Conservation (phyloP, 2,888 invertebrate species). For the Tetanocera ferruginea region DNA sequence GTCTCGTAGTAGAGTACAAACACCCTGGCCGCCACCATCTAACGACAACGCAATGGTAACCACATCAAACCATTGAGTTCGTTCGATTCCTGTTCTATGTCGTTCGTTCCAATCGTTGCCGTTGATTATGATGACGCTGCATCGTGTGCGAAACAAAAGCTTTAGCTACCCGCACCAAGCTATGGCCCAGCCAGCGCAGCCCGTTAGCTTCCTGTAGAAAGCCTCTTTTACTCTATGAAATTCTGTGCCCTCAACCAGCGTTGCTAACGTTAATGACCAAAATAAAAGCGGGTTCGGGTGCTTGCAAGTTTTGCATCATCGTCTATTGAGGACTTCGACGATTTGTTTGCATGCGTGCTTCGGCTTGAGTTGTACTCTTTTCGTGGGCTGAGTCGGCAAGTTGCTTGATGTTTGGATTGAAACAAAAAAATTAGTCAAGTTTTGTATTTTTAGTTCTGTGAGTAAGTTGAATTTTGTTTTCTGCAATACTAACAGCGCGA, state of each 20-base stretch:
- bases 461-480: background rate
- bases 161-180: background rate
- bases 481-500: background rate
- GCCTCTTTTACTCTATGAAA: background rate
- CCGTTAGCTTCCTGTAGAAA: background rate
- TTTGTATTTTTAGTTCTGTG: background rate
- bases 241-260: background rate
- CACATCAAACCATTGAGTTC: constrained; percentile 19
- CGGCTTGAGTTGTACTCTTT: background rate
- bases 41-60: constrained; percentile 23
- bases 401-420: no score
- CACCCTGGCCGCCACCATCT: background rate
- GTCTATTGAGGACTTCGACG: constrained; percentile 8
- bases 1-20: background rate
- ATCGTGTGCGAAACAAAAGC: constrained; percentile 42
- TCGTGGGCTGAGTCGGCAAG: background rate
- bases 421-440: background rate
- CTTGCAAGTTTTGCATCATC: constrained; percentile 6
- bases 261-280: background rate
- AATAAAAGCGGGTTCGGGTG: background rate
- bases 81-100: constrained; percentile 26
- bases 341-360: background rate
- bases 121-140: constrained; percentile 39
- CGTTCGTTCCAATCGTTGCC: constrained; percentile 15
- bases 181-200: background rate